Evolutionary conservation across 2,888 invertebrate genomes (phyloP).

Genomic region (Polyommatus icarus): DNA sequence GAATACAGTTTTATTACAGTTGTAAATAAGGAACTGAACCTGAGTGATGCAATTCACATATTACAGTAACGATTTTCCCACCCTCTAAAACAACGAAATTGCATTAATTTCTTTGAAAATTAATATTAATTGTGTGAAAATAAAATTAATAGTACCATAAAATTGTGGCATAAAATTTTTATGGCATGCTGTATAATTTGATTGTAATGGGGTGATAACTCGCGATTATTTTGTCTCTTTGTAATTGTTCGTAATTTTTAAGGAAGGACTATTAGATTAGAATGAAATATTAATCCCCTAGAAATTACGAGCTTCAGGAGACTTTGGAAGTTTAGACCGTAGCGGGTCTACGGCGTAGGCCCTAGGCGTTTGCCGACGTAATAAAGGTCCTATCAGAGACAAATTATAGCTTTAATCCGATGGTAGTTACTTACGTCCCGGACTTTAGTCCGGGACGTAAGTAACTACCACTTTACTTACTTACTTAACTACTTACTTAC

Average conservation of each 20-base stretch:
- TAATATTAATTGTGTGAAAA: slow-evolving; percentile 10
- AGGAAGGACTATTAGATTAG: neutral
- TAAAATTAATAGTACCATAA: slow-evolving; percentile 24
- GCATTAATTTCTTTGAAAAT: slow-evolving; percentile 21
- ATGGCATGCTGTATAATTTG: neutral
- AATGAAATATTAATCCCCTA: neutral
- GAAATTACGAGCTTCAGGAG: neutral
- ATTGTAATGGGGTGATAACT: slow-evolving; percentile 11
- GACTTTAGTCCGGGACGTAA: too few species aligned
- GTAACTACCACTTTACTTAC: too few species aligned
- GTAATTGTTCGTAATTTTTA: neutral
- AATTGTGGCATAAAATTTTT: neutral
- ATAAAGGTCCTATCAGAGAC: too few species aligned
- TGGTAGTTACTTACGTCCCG: too few species aligned
- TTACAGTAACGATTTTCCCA: slow-evolving; percentile 4
- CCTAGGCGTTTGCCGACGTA: too few species aligned
- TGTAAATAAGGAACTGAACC: slow-evolving; percentile 1
- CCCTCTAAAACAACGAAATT: neutral
- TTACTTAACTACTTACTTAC: too few species aligned
- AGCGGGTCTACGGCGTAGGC: too few species aligned
- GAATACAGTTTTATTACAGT: neutral
- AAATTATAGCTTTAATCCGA: too few species aligned
- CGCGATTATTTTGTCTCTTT: slow-evolving; percentile 7
- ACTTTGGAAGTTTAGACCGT: neutral
- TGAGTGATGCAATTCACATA: slow-evolving; percentile 19